phyloP scores from a whole-genome alignment of 2,113 vertebrate genomes.

The Hemiscyllium ocellatum region DNA sequence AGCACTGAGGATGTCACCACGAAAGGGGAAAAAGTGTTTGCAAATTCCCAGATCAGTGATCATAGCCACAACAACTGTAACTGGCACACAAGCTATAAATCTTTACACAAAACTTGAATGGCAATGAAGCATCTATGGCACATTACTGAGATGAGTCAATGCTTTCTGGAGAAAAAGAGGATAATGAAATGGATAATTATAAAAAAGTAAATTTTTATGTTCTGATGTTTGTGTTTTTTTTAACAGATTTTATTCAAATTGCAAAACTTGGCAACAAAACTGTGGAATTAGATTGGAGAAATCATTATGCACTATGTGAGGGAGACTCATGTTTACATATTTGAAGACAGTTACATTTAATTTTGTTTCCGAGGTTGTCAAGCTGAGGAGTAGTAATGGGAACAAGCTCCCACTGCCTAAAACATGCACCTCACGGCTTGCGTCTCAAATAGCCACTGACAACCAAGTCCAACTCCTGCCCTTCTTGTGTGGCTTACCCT shows the following conservation, averaged over 20 bases:
- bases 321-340: not conserved
- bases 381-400: too few species aligned
- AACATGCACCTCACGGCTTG: too few species aligned
- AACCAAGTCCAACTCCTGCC: too few species aligned
- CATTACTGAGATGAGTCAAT: not conserved
- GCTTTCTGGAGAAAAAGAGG: not conserved
- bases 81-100: too few species aligned
- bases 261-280: not conserved
- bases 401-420: too few species aligned
- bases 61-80: too few species aligned
- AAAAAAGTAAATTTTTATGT: not conserved
- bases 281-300: not conserved
- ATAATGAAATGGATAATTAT: not conserved
- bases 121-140: not conserved
- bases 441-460: too few species aligned
- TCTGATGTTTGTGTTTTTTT: not conserved
- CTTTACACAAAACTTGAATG: too few species aligned
- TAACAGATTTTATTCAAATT: not conserved
- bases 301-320: not conserved
- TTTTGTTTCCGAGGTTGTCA: not conserved
- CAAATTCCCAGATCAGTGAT: too few species aligned
- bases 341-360: not conserved
- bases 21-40: too few species aligned
- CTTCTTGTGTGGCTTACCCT: too few species aligned
- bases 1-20: too few species aligned